Percentiles rank a stretch among this genome's conserved stretches.
phyloP scores from a whole-genome alignment of 2,888 invertebrate species.

The Drosophila borborema region DNA sequence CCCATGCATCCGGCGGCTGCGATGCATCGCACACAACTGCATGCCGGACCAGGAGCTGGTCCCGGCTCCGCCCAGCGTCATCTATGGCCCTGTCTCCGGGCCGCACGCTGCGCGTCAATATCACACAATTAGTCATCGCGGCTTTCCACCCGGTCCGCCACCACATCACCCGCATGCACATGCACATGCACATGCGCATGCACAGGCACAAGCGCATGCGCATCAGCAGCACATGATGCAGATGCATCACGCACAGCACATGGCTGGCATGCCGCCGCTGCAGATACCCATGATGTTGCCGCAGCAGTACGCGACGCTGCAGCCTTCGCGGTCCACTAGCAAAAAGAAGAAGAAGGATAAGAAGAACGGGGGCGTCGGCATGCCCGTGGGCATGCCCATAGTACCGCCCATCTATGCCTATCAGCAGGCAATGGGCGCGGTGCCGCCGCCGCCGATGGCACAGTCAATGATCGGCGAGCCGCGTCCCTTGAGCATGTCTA shows the following conservation, averaged over 20 bases:
- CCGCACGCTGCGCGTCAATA: constrained; percentile 84
- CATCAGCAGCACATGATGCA: constrained; percentile 73
- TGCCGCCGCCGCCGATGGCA: constrained; percentile 82
- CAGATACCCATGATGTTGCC: constrained; percentile 86
- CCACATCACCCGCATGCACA: constrained; percentile 78
- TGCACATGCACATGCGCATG: constrained; percentile 68
- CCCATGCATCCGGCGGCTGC: constrained; percentile 83
- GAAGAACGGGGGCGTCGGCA: constrained; percentile 79
- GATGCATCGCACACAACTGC: constrained; percentile 77
- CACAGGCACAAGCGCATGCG: constrained; percentile 72
- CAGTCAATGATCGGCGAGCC: constrained; percentile 88
- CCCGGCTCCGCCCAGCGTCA: constrained; percentile 82
- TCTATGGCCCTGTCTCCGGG: constrained; percentile 85
- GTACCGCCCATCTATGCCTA: constrained; percentile 86
- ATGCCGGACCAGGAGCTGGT: constrained; percentile 55
- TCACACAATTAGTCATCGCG: constrained; percentile 86
- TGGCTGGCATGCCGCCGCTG: constrained; percentile 83
- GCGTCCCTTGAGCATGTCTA: constrained; percentile 86
- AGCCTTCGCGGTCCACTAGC: constrained; percentile 88
- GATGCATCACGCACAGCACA: constrained; percentile 63
- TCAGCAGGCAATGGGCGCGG: constrained; percentile 79
- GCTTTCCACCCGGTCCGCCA: constrained; percentile 75
- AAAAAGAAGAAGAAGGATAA: constrained; percentile 85
- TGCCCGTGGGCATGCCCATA: constrained; percentile 86
- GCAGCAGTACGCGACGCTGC: constrained; percentile 88